Conservation (phyloP, 2,113 vertebrate genomes). For the Lepus europaeus region DNA sequence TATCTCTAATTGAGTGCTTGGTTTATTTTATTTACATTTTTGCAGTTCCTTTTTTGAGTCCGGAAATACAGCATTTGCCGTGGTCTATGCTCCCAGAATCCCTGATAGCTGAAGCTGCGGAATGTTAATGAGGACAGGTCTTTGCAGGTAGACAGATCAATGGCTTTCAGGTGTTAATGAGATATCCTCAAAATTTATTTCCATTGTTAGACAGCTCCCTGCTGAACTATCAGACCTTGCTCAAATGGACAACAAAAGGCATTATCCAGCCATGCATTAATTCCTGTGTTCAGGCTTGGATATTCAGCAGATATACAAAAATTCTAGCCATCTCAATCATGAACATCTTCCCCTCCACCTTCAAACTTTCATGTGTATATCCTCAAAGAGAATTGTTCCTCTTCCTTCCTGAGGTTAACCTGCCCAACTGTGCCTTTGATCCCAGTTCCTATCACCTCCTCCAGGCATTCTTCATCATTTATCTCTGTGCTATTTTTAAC, state of each 20-base stretch:
- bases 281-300: neutral
- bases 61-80: neutral
- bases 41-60: neutral
- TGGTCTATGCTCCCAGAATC: constrained; percentile 40
- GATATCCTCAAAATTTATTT: constrained; percentile 54
- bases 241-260: constrained; percentile 60
- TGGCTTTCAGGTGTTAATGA: constrained; percentile 57
- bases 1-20: constrained; percentile 30
- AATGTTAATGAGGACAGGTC: constrained; percentile 28
- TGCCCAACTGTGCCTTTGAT: neutral
- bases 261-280: constrained; percentile 26
- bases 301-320: neutral
- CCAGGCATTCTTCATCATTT: neutral
- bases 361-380: constrained; percentile 4
- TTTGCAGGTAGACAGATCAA: neutral
- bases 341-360: neutral
- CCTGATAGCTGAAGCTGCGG: neutral
- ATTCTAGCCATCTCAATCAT: neutral
- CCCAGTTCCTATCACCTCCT: neutral
- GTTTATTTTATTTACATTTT: neutral
- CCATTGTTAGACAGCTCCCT: constrained; percentile 62
- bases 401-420: neutral
- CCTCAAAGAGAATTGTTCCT: neutral
- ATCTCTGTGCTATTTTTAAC: neutral
- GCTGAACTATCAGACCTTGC: constrained; percentile 58